Percentiles rank a stretch among this genome's conserved stretches.
Evolutionary conservation across 2,113 vertebrate genomes (phyloP).

Genomic region (Xyrauchen texanus): DNA sequence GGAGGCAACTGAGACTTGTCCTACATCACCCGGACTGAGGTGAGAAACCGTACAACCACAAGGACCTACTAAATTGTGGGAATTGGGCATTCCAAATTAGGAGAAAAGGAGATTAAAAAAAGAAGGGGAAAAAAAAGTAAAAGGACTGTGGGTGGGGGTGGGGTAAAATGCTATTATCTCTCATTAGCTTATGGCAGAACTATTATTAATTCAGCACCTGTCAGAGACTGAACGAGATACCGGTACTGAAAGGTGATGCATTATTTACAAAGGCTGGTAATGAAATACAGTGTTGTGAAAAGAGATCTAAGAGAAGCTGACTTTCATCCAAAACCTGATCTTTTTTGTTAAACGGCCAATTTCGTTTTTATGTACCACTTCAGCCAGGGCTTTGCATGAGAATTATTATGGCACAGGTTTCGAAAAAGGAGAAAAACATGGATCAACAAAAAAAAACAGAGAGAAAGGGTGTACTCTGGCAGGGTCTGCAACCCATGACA

Average conservation of each 20-base stretch:
- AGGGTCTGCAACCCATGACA: background rate
- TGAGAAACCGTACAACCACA: too few relatives aligned
- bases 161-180: conserved; percentile 9
- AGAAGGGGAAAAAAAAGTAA: too few relatives aligned
- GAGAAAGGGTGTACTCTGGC: background rate
- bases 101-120: too few relatives aligned
- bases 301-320: background rate
- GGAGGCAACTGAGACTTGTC: too few relatives aligned
- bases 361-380: background rate
- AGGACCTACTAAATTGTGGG: too few relatives aligned
- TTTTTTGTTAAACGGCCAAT: background rate
- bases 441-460: background rate
- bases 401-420: background rate
- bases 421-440: background rate
- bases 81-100: too few relatives aligned
- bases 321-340: background rate
- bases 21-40: too few relatives aligned
- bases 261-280: conserved; percentile 39
- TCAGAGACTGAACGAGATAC: conserved; percentile 29
- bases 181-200: conserved; percentile 32
- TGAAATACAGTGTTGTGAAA: conserved; percentile 14
- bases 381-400: background rate
- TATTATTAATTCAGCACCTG: conserved; percentile 42
- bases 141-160: background rate
- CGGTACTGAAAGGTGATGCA: conserved; percentile 25